These are phyloP conservation scores for Esox masquinongy DNA, from an alignment of 2,797 vertebrate species.

Conservation along the genomic window DNA sequence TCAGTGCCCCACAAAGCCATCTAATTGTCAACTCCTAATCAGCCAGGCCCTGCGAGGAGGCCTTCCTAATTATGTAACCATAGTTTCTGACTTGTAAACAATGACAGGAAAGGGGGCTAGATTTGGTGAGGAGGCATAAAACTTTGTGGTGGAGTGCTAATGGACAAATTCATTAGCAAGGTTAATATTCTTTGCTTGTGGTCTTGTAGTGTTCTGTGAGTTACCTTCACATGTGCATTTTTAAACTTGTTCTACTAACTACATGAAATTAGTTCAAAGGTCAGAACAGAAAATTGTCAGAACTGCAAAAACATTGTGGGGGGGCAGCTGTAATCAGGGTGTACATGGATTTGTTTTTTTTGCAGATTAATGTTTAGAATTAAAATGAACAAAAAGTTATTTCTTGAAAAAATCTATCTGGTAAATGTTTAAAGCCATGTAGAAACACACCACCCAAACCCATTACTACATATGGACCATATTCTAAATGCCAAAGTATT, in stretches of 20 bases:
- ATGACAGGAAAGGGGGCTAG: slow-evolving; percentile 44
- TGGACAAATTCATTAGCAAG: too few relatives aligned
- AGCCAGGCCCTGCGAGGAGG: slow-evolving; percentile 65
- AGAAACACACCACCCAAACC: slow-evolving; percentile 41
- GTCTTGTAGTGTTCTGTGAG: not conserved
- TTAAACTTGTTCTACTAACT: not conserved
- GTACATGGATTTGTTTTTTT: too few relatives aligned
- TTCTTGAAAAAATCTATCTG: not conserved
- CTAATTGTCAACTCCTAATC: slow-evolving; percentile 77
- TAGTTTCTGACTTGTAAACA: slow-evolving; percentile 65
- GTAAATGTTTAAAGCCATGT: not conserved
- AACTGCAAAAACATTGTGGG: too few relatives aligned
- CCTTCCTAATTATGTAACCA: slow-evolving; percentile 75
- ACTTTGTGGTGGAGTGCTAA: slow-evolving; percentile 13
- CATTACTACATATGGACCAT: slow-evolving; percentile 54
- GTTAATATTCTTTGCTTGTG: not conserved
- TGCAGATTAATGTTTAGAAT: too few relatives aligned
- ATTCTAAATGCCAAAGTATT: slow-evolving; percentile 39
- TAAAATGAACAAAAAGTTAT: too few relatives aligned
- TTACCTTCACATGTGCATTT: not conserved
- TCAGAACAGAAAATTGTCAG: too few relatives aligned
- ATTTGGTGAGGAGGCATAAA: slow-evolving; percentile 22
- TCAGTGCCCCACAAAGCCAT: slow-evolving; percentile 72
- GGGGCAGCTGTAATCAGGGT: too few relatives aligned
- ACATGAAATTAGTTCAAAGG: too few relatives aligned